Percentiles rank a stretch among this genome's conserved stretches.
Evolutionary conservation across 2,888 invertebrate species (phyloP).

Genomic region (Drosophila mimica): DNA sequence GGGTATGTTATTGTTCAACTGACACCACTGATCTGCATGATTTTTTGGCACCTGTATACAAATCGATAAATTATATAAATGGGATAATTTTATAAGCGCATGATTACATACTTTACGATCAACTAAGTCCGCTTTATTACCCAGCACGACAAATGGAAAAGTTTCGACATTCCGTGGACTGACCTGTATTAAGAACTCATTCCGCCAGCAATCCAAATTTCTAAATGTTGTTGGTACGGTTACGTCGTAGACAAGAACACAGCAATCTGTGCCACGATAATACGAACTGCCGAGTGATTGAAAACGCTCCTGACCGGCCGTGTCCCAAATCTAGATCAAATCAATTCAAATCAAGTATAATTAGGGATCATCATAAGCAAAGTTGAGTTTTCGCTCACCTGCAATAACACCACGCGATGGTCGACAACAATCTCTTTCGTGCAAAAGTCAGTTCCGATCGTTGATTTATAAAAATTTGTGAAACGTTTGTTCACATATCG

Average conservation of each 20-base stretch:
- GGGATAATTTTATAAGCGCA: not conserved
- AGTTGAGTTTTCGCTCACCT: slow-evolving; percentile 85
- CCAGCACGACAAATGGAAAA: slow-evolving; percentile 99
- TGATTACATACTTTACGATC: slow-evolving; percentile 90
- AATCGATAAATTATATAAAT: not conserved
- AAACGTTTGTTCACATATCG: slow-evolving; percentile 99
- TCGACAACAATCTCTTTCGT: slow-evolving; percentile 99
- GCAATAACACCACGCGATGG: slow-evolving; percentile 99
- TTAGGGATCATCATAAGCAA: not conserved
- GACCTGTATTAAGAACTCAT: slow-evolving; percentile 98
- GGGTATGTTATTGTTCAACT: slow-evolving; percentile 98
- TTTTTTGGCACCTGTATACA: slow-evolving; percentile 89
- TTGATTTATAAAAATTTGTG: slow-evolving; percentile 99
- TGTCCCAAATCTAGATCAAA: slow-evolving; percentile 95
- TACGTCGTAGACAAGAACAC: slow-evolving; percentile 98
- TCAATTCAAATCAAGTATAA: slow-evolving; percentile 1
- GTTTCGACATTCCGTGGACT: slow-evolving; percentile 99
- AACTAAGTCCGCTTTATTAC: slow-evolving; percentile 98
- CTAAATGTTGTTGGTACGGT: slow-evolving; percentile 99
- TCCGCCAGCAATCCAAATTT: slow-evolving; percentile 99
- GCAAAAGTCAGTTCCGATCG: slow-evolving; percentile 99
- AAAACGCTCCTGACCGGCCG: slow-evolving; percentile 99
- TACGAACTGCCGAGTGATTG: slow-evolving; percentile 99
- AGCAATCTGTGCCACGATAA: slow-evolving; percentile 99
- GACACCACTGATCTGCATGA: slow-evolving; percentile 99